Evolutionary conservation across 2,113 vertebrate genomes (phyloP).

Genomic region (Jaculus jaculus): DNA sequence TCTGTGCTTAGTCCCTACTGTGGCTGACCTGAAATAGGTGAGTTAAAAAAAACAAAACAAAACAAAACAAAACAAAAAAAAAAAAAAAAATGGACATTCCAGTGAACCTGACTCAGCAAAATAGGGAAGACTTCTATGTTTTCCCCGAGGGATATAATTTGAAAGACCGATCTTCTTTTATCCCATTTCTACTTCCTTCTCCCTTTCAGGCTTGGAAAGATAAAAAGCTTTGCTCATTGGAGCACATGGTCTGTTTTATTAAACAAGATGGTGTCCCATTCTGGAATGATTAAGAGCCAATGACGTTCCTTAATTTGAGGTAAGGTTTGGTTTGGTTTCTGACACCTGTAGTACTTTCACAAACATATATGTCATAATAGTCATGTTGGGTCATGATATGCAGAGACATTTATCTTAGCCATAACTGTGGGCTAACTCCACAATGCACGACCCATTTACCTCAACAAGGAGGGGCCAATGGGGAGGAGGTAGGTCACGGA

Average conservation of each 20-base stretch:
- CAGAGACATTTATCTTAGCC: too few relatives aligned
- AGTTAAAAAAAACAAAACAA: background rate
- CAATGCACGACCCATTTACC: too few relatives aligned
- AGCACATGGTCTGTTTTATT: background rate
- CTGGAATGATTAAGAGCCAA: background rate
- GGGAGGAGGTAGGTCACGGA: too few relatives aligned
- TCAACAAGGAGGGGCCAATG: too few relatives aligned
- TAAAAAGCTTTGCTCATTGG: background rate
- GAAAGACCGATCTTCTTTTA: background rate
- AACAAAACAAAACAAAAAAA: background rate
- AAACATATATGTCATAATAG: background rate
- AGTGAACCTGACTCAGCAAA: background rate
- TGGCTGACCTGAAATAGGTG: background rate
- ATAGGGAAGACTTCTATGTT: background rate
- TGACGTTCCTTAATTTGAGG: background rate
- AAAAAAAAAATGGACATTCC: background rate
- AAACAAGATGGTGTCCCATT: background rate
- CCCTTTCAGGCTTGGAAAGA: background rate
- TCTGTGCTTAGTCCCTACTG: background rate
- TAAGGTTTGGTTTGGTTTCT: background rate
- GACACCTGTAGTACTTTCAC: background rate
- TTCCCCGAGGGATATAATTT: background rate
- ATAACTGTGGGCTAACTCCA: too few relatives aligned
- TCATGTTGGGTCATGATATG: too few relatives aligned
- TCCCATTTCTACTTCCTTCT: accelerated